Evolutionary conservation across 2,888 invertebrate genomes (phyloP), one percentile per base, ranked within the genome.

Genomic region (Apamea crenata): DNA sequence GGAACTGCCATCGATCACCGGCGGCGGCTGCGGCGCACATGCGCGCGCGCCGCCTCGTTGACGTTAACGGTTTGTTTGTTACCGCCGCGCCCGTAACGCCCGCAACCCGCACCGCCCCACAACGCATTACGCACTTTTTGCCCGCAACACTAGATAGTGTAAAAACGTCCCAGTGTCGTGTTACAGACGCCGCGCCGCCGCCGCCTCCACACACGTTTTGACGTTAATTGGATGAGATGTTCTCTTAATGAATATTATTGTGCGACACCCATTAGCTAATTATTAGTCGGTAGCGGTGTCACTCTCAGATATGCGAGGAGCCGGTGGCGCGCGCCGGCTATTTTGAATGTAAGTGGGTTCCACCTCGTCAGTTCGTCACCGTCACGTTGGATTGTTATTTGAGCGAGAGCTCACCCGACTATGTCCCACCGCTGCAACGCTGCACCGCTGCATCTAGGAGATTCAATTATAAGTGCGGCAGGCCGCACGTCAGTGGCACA

Each of bases 31-130:
- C 78, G 80, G n/a, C 84, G 77, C 90, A 88, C 87, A 84, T 88
- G 88, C 81, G 84, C 82, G 75, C 74, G 86, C 85, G 82, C 78
- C 86, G 84, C 85, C 90, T 90, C 92, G 89, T 77, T 86, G 90
- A 88, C 88, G 81, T 76, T 93, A 91, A 94, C 94, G 94, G 94
- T 94, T 93, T 93, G 94, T 94, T 93, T 90, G 92, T 81, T 80
- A 74, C 81, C 79, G 76, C 77, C 85, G 83, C 74, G 32, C 53
- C 68, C 36, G 36, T 7, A 32, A 14, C n/a, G 21, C 44, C 50
- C 65, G 32, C n/a, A 47, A 16, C 75, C 76, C 84, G 70, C 77
- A 69, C 70, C 69, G 78, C 82, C 87, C 87, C 85, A 78, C 80
- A 80, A 80, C 85, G 77, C 89, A 87, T 85, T 82, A 83, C 53